Conservation (phyloP, 2,113 vertebrate species). For the Microtus pennsylvanicus region DNA sequence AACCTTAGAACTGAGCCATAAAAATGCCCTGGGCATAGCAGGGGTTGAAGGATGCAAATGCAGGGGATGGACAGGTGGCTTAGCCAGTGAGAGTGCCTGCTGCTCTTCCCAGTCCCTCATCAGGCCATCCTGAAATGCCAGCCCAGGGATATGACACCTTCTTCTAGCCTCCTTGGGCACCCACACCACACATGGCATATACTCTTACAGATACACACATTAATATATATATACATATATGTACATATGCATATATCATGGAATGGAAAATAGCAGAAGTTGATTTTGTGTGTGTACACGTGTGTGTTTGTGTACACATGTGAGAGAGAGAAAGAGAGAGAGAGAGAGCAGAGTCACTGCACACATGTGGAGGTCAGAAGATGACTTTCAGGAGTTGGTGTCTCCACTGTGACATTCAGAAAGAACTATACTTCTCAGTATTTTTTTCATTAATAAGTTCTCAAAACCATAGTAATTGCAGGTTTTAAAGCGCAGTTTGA, state of each 20-base stretch:
- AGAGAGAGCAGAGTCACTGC: too few relatives aligned
- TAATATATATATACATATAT: not conserved
- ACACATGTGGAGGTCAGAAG: not conserved
- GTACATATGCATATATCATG: not conserved
- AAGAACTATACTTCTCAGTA: not conserved
- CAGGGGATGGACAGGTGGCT: not conserved
- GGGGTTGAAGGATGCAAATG: conserved; percentile 82
- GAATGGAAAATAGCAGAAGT: not conserved
- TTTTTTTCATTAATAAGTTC: not conserved
- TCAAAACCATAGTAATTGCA: not conserved
- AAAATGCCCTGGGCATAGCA: conserved; percentile 91
- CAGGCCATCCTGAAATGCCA: not conserved
- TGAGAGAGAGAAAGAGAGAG: too few relatives aligned
- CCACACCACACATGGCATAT: not conserved
- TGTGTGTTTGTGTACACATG: not conserved
- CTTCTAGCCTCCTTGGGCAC: too few relatives aligned
- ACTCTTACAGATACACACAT: not conserved
- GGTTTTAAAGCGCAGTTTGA: not conserved
- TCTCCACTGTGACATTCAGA: not conserved
- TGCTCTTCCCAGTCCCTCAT: not conserved
- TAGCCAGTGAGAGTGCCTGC: not conserved
- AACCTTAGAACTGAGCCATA: conserved; percentile 94
- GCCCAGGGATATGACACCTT: not conserved
- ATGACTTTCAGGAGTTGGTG: not conserved
- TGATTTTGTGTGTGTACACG: not conserved